Evolutionary conservation across 2,888 invertebrate species (phyloP), one percentile per base, ranked within the genome.

Genomic region (Spisula solida): DNA sequence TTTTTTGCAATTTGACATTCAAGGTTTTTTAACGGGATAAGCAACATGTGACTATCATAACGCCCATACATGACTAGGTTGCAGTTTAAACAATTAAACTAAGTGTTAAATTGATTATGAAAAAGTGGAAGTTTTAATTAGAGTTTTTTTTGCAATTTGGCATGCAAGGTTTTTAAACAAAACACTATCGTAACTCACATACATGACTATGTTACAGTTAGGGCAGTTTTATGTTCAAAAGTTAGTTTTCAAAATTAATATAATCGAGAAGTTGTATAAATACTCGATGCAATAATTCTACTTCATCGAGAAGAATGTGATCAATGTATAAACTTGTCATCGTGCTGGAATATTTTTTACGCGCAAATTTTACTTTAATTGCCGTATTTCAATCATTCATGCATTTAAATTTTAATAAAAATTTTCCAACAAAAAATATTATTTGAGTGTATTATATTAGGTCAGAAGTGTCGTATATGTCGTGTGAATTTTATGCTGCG

Each of bases 301-400:
- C 20, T 66, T 16, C 10, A 51, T 75, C 0, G 14, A 8, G 41
- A 41, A 41, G 8, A 5, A 41, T 41, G 2, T 41, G 4, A 41
- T 8, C 75, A 34, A 60, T 60, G 60, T 31, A n/a, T n/a, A n/a
- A 31, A 75, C 18, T 16, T 75, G 34, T 75, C 75, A 75, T 75
- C 2, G 14, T 34, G n/a, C 14, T 34, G 75, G 75, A 34, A 31
- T 34, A n/a, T 60, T 75, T n/a, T 75, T 70, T 70, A 6, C 25
- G 31, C 16, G 31, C 1, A 16, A 18, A 31, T 31, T 34, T 70
- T 70, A 14, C 70, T 16, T 31, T 34, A 31, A 75, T 75, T 75
- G 60, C 25, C 60, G 8, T 60, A 75, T 75, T 75, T 75, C 31
- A 75, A 31, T 75, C 75, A 75, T 75, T 75, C 31, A 14, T 75